These are phyloP conservation scores for Ciconia nigra DNA, from an alignment of 2,797 vertebrate genomes.

Conservation along the genomic window DNA sequence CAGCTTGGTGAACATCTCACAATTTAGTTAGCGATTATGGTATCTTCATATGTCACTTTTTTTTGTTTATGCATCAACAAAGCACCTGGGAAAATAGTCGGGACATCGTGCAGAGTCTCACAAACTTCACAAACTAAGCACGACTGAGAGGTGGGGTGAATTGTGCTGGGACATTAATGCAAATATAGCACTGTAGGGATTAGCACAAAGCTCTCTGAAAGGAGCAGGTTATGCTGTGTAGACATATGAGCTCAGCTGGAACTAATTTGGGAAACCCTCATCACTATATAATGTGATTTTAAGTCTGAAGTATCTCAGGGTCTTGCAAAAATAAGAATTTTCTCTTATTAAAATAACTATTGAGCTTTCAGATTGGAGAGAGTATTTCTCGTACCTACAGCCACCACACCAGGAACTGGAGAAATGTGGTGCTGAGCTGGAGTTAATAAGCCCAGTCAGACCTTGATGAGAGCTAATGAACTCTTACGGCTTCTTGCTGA, in stretches of 20 bases:
- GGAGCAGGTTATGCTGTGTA: neutral
- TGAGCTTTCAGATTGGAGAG: neutral
- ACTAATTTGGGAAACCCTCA: neutral
- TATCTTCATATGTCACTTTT: neutral
- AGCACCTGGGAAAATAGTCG: neutral
- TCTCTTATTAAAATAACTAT: neutral
- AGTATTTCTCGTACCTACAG: neutral
- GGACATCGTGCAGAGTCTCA: neutral
- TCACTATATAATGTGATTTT: neutral
- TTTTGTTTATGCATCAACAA: neutral
- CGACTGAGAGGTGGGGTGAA: neutral
- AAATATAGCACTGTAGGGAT: neutral
- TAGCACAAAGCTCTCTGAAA: neutral
- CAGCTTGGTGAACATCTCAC: neutral
- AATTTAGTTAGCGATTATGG: neutral
- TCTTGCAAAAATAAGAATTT: neutral
- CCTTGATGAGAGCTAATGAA: neutral
- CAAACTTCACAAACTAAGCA: neutral
- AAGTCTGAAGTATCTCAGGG: neutral
- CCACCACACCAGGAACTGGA: neutral
- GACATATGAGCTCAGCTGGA: neutral
- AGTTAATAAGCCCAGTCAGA: conserved; percentile 15
- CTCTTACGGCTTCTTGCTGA: neutral
- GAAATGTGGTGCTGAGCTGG: neutral
- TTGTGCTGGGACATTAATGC: neutral